These are phyloP conservation scores for Cataglyphis altisquamis DNA, from an alignment of 2,888 invertebrate species.

Conservation along the genomic window DNA sequence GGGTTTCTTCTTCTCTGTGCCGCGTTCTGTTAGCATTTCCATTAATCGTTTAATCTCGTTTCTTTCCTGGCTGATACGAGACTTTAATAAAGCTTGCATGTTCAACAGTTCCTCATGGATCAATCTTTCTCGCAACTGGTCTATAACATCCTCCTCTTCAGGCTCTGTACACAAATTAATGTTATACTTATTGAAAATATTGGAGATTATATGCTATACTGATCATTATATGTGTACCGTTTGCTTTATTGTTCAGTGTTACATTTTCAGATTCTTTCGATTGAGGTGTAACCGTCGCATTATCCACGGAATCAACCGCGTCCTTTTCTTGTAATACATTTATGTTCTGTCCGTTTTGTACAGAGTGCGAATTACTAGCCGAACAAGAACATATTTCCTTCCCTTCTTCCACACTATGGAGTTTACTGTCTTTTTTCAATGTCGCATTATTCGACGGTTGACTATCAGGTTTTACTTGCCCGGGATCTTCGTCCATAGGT, in stretches of 20 bases:
- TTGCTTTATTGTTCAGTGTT: conserved; percentile 49
- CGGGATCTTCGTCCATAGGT: conserved; percentile 75
- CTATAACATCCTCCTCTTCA: conserved; percentile 77
- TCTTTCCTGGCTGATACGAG: conserved; percentile 91
- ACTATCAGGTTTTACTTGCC: conserved; percentile 67
- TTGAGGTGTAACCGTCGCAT: conserved; percentile 39
- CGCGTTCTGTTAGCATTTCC: conserved; percentile 79
- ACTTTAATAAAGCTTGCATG: conserved; percentile 90
- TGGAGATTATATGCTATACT: not conserved
- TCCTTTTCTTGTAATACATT: conserved; percentile 65
- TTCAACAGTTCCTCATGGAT: conserved; percentile 87
- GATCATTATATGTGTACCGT: conserved; percentile 56
- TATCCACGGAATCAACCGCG: conserved; percentile 68
- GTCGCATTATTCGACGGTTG: conserved; percentile 64
- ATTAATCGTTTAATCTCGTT: conserved; percentile 90
- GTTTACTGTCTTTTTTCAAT: conserved; percentile 70
- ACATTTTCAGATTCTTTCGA: conserved; percentile 55
- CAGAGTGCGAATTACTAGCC: conserved; percentile 36
- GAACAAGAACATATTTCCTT: conserved; percentile 70
- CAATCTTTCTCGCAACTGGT: conserved; percentile 81
- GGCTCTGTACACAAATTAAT: conserved; percentile 65
- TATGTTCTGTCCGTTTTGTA: conserved; percentile 64
- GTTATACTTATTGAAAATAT: conserved; percentile 1
- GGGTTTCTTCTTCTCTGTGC: conserved; percentile 74
- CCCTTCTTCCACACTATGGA: conserved; percentile 63